A percentile compares a stretch with the other conserved stretches of the same genome.
phyloP scores from a whole-genome alignment of 1,140 invertebrate species.

The Melanaphis sacchari region DNA sequence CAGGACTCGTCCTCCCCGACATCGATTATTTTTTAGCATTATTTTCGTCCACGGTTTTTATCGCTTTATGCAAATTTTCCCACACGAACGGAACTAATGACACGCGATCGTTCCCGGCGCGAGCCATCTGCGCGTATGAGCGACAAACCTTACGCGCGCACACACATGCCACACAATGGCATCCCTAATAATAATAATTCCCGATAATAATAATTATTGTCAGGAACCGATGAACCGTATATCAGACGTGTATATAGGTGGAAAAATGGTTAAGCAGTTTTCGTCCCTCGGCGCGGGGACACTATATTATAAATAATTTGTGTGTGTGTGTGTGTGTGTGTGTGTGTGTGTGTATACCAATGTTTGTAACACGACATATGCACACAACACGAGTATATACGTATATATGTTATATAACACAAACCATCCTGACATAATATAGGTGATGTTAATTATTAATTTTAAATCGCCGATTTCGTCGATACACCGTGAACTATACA shows the following conservation, averaged over 20 bases:
- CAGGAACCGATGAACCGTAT: conserved; percentile 33
- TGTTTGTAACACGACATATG: background rate
- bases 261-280: background rate
- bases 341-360: background rate
- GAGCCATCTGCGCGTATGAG: background rate
- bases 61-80: conserved; percentile 46
- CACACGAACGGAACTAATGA: conserved; percentile 17
- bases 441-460: background rate
- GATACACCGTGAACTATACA: background rate
- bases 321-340: background rate
- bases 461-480: background rate
- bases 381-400: background rate
- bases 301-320: background rate
- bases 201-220: conserved; percentile 46
- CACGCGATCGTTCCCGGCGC: conserved; percentile 43
- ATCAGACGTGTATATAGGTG: background rate
- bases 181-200: background rate
- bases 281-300: background rate
- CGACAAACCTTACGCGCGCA: background rate
- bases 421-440: background rate
- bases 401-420: background rate
- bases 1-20: background rate
- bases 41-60: background rate
- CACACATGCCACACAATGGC: background rate
- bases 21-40: background rate